Evolutionary conservation across 2,113 vertebrate genomes (phyloP).

Genomic region (Meriones unguiculatus): DNA sequence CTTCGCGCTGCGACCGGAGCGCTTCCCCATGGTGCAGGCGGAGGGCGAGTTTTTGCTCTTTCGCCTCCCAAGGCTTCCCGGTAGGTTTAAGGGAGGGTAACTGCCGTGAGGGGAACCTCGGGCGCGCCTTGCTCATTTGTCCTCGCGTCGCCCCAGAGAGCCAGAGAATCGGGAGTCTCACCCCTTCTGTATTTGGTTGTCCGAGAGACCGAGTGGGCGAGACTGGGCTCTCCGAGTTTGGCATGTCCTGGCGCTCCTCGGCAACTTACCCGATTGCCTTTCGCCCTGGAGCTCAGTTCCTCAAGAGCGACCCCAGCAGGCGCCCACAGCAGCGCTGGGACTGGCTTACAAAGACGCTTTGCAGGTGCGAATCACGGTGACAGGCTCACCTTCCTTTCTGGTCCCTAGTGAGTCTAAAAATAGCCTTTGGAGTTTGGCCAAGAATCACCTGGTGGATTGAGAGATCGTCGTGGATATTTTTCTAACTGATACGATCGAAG

Average conservation of each 20-base stretch:
- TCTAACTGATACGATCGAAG: conserved; percentile 27
- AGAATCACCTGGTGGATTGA: conserved; percentile 47
- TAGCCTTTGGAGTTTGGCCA: conserved; percentile 65
- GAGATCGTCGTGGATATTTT: conserved; percentile 28
- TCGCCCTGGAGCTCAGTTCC: neutral
- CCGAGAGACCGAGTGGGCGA: neutral
- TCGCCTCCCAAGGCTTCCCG: neutral
- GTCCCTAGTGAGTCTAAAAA: conserved; percentile 62
- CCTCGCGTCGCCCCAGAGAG: neutral
- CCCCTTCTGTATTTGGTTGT: conserved; percentile 4
- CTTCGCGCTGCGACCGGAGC: neutral
- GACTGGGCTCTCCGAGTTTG: neutral
- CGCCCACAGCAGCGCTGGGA: neutral
- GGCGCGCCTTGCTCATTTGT: neutral
- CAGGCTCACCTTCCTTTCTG: conserved; percentile 10
- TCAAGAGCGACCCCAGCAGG: neutral
- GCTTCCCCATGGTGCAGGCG: neutral
- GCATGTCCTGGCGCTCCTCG: neutral
- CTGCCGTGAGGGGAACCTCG: neutral
- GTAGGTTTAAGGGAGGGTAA: neutral
- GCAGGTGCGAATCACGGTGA: neutral
- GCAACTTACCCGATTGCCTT: neutral
- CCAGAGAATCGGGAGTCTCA: neutral
- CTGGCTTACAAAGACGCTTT: neutral
- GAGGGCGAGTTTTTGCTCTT: neutral